phyloP scores from a whole-genome alignment of 2,888 invertebrate species.

The Asteroscopus sphinx region DNA sequence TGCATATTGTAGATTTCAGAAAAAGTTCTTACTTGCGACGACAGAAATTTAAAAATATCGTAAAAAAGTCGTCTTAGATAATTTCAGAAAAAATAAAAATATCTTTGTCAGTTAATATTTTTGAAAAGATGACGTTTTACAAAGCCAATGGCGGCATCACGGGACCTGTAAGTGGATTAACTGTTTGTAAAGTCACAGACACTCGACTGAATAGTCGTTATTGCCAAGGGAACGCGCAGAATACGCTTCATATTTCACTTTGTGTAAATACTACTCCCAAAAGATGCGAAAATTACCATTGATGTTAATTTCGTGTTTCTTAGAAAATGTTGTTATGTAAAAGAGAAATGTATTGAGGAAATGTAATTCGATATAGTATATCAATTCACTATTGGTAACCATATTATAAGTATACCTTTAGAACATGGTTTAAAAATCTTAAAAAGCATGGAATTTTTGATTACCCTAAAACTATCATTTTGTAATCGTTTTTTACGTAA shows the following conservation, averaged over 20 bases:
- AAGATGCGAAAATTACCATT: constrained; percentile 27
- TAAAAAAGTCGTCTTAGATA: background rate
- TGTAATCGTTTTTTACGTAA: no score
- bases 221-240: constrained; percentile 58
- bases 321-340: background rate
- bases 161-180: constrained; percentile 75
- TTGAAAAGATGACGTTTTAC: constrained; percentile 53
- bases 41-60: no score
- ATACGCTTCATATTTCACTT: constrained; percentile 60
- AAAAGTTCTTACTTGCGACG: no score
- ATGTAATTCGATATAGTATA: no score
- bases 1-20: no score
- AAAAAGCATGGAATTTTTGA: no score
- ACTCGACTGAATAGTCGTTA: constrained; percentile 57
- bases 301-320: constrained; percentile 1
- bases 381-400: no score
- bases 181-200: constrained; percentile 69
- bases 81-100: constrained; percentile 1
- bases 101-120: constrained; percentile 27
- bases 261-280: constrained; percentile 49
- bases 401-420: no score
- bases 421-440: no score
- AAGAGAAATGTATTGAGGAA: no score
- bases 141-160: constrained; percentile 45
- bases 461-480: no score